phyloP scores from a whole-genome alignment of 2,888 invertebrate genomes.

The Resseliella maxima region DNA sequence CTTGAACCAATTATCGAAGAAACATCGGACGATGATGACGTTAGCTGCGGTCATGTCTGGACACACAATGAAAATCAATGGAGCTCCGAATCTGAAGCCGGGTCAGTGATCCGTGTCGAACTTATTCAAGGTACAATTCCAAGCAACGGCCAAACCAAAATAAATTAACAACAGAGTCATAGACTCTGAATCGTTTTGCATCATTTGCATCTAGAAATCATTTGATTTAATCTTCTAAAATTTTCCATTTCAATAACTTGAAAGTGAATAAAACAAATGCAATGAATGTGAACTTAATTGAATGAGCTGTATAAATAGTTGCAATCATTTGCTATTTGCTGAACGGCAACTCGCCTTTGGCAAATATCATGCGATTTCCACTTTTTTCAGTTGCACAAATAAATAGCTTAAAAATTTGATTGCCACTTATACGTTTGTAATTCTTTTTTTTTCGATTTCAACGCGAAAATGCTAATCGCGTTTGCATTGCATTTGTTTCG shows the following conservation, averaged over 20 bases:
- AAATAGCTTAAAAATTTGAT: background rate
- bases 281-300: background rate
- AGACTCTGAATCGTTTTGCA: background rate
- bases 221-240: background rate
- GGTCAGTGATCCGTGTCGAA: constrained; percentile 81
- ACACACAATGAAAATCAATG: constrained; percentile 62
- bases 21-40: constrained; percentile 80
- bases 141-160: background rate
- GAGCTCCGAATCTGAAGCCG: constrained; percentile 81
- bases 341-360: background rate
- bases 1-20: constrained; percentile 90
- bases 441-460: background rate
- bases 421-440: background rate
- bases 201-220: background rate
- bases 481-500: background rate
- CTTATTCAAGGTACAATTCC: constrained; percentile 65
- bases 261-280: constrained; percentile 1
- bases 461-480: constrained; percentile 8
- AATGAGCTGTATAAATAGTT: background rate
- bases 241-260: constrained; percentile 24
- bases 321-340: constrained; percentile 16
- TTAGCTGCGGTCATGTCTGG: constrained; percentile 58
- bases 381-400: background rate
- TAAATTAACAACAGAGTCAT: background rate
- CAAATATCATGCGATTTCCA: constrained; percentile 38